Evolutionary conservation across 2,113 vertebrate species (phyloP).

Genomic region (Myotis brandtii): DNA sequence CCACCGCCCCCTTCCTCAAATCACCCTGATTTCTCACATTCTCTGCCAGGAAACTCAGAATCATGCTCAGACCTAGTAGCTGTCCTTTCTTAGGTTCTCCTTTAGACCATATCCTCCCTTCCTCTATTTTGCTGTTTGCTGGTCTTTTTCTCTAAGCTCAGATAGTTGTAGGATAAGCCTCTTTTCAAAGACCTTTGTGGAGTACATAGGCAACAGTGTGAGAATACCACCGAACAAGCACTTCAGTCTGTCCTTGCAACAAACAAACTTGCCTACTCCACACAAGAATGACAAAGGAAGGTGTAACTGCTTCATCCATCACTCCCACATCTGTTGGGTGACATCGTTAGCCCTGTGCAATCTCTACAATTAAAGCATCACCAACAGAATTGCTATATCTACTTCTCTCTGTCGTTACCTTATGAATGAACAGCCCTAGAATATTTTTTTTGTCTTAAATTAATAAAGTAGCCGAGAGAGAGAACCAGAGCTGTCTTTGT

Average conservation of each 20-base stretch:
- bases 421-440: neutral
- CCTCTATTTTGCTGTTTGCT: neutral
- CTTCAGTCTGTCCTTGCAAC: constrained; percentile 4
- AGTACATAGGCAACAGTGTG: neutral
- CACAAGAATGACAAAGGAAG: constrained; percentile 57
- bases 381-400: neutral
- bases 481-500: neutral
- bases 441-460: neutral
- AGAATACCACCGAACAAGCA: constrained; percentile 46
- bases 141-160: neutral
- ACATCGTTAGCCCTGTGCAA: constrained; percentile 26
- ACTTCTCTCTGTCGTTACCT: neutral
- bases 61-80: no score
- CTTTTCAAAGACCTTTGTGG: neutral
- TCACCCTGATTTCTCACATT: no score
- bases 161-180: neutral
- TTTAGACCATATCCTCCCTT: neutral
- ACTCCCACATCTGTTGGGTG: constrained; percentile 60
- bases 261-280: constrained; percentile 56
- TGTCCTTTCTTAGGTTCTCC: neutral
- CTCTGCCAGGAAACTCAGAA: neutral
- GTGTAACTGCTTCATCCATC: constrained; percentile 62
- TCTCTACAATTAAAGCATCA: neutral
- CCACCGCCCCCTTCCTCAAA: neutral
- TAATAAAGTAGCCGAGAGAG: neutral